Conservation (phyloP, 2,113 vertebrate species). For the Lophura nycthemera region DNA sequence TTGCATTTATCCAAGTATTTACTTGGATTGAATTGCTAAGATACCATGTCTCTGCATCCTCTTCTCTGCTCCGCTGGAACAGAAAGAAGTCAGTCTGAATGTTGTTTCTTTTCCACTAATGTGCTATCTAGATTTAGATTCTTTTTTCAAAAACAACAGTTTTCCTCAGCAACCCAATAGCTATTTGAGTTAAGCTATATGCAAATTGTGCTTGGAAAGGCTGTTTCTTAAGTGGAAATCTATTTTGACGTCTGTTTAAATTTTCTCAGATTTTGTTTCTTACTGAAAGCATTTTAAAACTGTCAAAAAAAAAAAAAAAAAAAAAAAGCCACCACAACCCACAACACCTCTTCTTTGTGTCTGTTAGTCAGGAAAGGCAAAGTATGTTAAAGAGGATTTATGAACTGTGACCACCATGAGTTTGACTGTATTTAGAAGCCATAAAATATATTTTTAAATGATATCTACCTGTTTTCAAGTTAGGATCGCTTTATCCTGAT, state of each 20-base stretch:
- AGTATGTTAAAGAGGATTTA: neutral
- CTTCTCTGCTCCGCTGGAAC: neutral
- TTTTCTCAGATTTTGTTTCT: conserved; percentile 22
- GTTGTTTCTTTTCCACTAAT: neutral
- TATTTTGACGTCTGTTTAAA: conserved; percentile 58
- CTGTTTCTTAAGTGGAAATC: conserved; percentile 24
- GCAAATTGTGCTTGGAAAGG: neutral
- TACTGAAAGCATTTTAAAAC: neutral
- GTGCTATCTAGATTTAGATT: neutral
- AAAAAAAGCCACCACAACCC: neutral
- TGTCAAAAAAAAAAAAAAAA: neutral
- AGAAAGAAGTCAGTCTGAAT: neutral
- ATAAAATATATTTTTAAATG: neutral
- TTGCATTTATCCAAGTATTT: neutral
- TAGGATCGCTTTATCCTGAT: neutral
- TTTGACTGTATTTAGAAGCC: neutral
- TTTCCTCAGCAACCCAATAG: neutral
- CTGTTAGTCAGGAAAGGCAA: neutral
- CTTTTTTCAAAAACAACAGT: neutral
- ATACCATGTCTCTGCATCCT: neutral
- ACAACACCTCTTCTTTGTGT: neutral
- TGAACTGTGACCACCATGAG: neutral
- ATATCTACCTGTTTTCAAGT: neutral
- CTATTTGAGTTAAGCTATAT: conserved; percentile 6
- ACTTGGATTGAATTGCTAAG: conserved; percentile 16